Conservation (phyloP, 2,797 vertebrate species). For the Epinephelus malabaricus region DNA sequence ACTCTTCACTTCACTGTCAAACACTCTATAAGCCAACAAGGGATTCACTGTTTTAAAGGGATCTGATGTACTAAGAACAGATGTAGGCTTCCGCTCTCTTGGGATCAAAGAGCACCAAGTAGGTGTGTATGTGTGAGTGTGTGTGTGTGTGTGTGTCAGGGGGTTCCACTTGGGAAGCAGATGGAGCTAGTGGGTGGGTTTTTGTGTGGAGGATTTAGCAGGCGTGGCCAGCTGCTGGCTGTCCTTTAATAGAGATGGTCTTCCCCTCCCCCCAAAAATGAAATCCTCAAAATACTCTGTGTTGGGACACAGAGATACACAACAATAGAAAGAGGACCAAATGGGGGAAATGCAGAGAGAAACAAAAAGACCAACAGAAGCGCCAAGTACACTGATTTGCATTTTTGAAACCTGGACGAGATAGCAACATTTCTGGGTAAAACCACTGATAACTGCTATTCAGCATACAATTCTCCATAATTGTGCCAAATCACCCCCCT, state of each 20-base stretch:
- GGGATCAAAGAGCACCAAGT: constrained; percentile 70
- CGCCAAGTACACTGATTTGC: neutral
- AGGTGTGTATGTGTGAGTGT: constrained; percentile 24
- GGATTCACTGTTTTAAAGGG: constrained; percentile 68
- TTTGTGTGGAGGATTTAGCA: constrained; percentile 68
- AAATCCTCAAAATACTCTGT: constrained; percentile 55
- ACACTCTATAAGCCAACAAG: constrained; percentile 57
- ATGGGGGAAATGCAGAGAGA: neutral
- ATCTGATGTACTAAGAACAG: constrained; percentile 72
- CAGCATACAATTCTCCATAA: too few relatives aligned
- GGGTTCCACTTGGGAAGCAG: constrained; percentile 71
- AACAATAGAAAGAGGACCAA: constrained; percentile 37
- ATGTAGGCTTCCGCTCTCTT: constrained; percentile 72
- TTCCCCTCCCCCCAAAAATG: constrained; percentile 37
- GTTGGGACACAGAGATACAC: constrained; percentile 8
- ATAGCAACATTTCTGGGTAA: neutral
- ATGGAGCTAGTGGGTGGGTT: constrained; percentile 80
- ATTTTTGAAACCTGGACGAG: neutral
- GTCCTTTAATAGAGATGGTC: constrained; percentile 63
- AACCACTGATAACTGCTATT: neutral
- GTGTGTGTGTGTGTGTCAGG: constrained; percentile 34
- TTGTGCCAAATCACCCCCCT: too few relatives aligned
- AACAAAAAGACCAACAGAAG: neutral
- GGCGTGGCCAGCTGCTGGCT: constrained; percentile 73
- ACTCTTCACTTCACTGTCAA: constrained; percentile 54